Percentiles rank a stretch among this genome's conserved stretches.
Evolutionary conservation across 2,797 vertebrate species (phyloP).

Genomic region (Bovichtus variegatus): DNA sequence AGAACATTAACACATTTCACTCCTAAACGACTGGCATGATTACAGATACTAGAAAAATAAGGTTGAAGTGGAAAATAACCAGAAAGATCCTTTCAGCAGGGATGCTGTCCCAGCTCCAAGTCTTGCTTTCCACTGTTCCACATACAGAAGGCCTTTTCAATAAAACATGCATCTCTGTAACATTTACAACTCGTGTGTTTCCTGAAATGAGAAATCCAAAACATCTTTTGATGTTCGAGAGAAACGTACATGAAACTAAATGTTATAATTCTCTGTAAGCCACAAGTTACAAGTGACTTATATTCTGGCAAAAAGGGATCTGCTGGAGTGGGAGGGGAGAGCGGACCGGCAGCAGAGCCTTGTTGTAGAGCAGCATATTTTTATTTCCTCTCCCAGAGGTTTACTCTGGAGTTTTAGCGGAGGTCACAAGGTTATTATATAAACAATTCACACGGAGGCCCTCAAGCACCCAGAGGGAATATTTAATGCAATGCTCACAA

Average conservation of each 20-base stretch:
- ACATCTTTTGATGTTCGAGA: conserved; percentile 74
- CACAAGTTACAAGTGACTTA: conserved; percentile 74
- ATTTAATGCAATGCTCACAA: conserved; percentile 73
- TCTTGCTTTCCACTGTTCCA: conserved; percentile 55
- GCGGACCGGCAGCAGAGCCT: conserved; percentile 10
- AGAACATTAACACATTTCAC: conserved; percentile 31
- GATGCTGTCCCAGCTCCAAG: conserved; percentile 35
- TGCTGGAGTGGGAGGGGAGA: conserved; percentile 23
- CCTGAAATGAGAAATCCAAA: conserved; percentile 82
- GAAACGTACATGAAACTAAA: conserved; percentile 74
- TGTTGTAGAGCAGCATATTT: conserved; percentile 65
- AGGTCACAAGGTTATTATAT: conserved; percentile 81
- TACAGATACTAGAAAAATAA: conserved; percentile 35
- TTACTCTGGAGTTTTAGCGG: conserved; percentile 66
- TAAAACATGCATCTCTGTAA: conserved; percentile 80
- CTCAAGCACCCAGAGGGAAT: conserved; percentile 62
- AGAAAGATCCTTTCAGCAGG: conserved; percentile 58
- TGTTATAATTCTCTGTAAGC: conserved; percentile 80
- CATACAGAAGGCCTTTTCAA: conserved; percentile 72
- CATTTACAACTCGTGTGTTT: conserved; percentile 76
- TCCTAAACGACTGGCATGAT: conserved; percentile 34
- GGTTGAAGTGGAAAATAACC: neutral
- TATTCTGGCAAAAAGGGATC: conserved; percentile 54
- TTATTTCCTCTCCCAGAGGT: conserved; percentile 71
- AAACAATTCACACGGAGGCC: conserved; percentile 73